phyloP scores from a whole-genome alignment of 2,113 vertebrate genomes.

The Acrocephalus kingi region DNA sequence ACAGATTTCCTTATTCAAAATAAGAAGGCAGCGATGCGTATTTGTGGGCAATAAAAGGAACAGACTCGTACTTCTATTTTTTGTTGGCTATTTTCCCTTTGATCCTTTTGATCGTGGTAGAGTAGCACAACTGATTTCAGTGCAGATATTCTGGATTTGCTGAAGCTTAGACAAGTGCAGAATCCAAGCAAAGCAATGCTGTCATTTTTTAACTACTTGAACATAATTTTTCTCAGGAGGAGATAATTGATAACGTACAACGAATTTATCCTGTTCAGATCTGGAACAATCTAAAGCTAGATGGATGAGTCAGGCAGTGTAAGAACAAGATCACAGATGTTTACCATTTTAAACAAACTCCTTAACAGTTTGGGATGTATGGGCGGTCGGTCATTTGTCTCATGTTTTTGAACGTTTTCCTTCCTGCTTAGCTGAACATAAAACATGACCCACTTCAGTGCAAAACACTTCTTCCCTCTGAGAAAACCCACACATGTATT shows the following conservation, averaged over 20 bases:
- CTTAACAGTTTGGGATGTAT: background rate
- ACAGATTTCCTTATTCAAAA: constrained; percentile 8
- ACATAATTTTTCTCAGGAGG: background rate
- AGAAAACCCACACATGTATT: background rate
- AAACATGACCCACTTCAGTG: background rate
- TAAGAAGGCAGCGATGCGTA: background rate
- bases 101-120: background rate
- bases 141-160: background rate
- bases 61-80: background rate
- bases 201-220: background rate
- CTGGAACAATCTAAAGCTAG: background rate
- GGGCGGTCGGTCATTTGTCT: background rate
- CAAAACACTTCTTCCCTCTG: background rate
- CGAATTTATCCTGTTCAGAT: background rate
- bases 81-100: constrained; percentile 14
- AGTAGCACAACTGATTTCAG: background rate
- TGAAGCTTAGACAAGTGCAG: background rate
- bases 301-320: background rate
- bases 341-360: background rate
- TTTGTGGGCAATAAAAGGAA: background rate
- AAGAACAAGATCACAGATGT: background rate
- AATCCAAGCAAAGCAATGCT: background rate
- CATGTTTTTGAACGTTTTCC: background rate
- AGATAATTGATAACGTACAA: background rate
- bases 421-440: background rate